phyloP scores from a whole-genome alignment of 1,140 invertebrate genomes.

The Amphibalanus amphitrite region DNA sequence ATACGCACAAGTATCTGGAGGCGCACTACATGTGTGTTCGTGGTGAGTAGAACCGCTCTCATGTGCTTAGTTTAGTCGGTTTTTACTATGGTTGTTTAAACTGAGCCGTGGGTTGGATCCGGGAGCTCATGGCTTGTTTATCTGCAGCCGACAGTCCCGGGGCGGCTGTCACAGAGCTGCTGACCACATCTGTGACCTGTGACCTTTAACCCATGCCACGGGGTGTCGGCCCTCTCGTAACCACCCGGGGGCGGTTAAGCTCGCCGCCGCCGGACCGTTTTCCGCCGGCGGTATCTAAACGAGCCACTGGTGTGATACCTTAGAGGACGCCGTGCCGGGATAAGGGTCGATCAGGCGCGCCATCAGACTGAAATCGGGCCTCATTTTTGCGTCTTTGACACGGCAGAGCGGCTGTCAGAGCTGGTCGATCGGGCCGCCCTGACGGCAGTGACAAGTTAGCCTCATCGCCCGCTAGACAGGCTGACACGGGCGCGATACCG shows the following conservation, averaged over 20 bases:
- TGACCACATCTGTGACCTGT: background rate
- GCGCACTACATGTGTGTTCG: slow-evolving; percentile 81
- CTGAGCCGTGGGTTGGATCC: background rate
- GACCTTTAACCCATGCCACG: background rate
- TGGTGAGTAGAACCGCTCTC: slow-evolving; percentile 40
- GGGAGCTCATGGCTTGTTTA: background rate
- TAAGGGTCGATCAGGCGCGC: background rate
- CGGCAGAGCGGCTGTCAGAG: background rate
- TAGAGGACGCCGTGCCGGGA: background rate
- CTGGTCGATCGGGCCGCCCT: too few species aligned
- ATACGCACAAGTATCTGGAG: slow-evolving; percentile 85
- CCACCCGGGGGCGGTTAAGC: background rate
- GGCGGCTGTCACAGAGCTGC: too few species aligned
- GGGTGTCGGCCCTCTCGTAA: background rate
- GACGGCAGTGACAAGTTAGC: too few species aligned
- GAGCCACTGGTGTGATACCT: background rate
- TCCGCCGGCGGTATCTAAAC: background rate
- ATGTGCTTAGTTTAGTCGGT: background rate
- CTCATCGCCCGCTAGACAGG: background rate
- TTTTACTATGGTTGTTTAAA: background rate
- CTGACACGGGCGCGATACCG: too few species aligned
- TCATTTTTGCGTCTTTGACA: background rate
- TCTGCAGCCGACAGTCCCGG: too few species aligned
- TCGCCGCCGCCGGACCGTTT: background rate
- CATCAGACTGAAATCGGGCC: background rate